Conservation (phyloP, 2,797 vertebrate species). For the Mareca strepera region DNA sequence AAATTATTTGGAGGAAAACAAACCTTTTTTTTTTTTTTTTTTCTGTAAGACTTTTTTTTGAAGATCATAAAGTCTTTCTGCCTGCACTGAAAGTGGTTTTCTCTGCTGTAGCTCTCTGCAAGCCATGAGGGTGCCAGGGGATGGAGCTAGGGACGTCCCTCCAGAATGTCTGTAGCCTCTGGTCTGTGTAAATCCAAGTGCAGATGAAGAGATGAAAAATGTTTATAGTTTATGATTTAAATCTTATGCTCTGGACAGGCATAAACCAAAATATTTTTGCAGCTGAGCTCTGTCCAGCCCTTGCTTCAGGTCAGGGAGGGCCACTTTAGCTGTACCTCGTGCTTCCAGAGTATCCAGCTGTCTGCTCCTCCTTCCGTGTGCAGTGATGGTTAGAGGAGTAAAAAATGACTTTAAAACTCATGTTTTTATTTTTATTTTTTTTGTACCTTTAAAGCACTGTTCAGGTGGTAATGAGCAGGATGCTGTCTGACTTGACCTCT, state of each 20-base stretch:
- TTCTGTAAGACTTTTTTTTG: background rate
- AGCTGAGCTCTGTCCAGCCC: background rate
- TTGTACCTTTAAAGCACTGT: background rate
- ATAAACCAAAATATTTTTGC: no score
- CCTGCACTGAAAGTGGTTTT: background rate
- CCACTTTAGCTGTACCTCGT: fast-evolving
- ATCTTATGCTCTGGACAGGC: no score
- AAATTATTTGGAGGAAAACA: background rate
- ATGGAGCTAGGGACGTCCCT: fast-evolving
- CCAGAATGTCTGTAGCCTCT: fast-evolving
- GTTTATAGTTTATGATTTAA: background rate
- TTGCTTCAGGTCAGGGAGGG: background rate
- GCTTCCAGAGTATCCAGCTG: background rate
- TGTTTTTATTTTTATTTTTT: no score
- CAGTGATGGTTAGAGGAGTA: background rate
- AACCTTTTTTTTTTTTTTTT: background rate
- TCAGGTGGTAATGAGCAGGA: no score
- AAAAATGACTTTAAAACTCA: background rate
- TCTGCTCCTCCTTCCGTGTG: background rate
- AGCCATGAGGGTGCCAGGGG: fast-evolving
- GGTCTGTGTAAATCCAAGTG: background rate
- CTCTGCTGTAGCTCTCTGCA: background rate
- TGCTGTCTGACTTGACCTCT: no score
- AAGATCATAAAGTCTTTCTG: background rate
- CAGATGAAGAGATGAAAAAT: fast-evolving